Evolutionary conservation across 2,888 invertebrate genomes (phyloP).

Genomic region (Drosophila anceps): DNA sequence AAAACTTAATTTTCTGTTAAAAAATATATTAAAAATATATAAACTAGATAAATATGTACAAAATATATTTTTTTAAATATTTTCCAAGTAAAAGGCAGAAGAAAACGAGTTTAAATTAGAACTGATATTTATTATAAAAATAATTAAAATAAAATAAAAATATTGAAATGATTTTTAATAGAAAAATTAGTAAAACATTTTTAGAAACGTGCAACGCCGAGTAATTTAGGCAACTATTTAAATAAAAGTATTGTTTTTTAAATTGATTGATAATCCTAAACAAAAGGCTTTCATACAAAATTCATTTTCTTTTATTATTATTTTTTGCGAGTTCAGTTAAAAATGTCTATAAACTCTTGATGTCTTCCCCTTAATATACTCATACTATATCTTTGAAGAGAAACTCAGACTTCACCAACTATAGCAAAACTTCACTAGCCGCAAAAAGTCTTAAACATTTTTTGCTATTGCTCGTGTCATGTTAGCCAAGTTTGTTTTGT

Average conservation of each 20-base stretch:
- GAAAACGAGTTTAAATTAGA: too few relatives aligned
- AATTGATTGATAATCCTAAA: too few relatives aligned
- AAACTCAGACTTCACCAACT: neutral
- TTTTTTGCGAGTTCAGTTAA: neutral
- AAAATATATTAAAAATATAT: neutral
- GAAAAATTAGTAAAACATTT: too few relatives aligned
- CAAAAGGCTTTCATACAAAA: too few relatives aligned
- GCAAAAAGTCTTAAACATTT: constrained; percentile 10
- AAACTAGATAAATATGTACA: neutral
- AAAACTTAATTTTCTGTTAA: neutral
- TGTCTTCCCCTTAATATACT: neutral
- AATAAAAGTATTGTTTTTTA: too few relatives aligned
- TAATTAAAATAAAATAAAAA: too few relatives aligned
- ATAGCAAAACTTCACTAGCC: constrained; percentile 14
- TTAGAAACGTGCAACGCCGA: too few relatives aligned
- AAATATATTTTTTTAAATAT: neutral
- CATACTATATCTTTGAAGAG: neutral
- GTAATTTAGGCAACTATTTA: too few relatives aligned
- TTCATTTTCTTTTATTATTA: neutral
- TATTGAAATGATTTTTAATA: too few relatives aligned
- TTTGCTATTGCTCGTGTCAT: neutral
- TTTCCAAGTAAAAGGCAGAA: too few relatives aligned
- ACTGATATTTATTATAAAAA: too few relatives aligned
- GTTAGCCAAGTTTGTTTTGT: constrained; percentile 14
- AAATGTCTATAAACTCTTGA: neutral